Base-by-base conservation (phyloP, 2,888 invertebrate species). In the Iselma pallidipennis region DNA sequence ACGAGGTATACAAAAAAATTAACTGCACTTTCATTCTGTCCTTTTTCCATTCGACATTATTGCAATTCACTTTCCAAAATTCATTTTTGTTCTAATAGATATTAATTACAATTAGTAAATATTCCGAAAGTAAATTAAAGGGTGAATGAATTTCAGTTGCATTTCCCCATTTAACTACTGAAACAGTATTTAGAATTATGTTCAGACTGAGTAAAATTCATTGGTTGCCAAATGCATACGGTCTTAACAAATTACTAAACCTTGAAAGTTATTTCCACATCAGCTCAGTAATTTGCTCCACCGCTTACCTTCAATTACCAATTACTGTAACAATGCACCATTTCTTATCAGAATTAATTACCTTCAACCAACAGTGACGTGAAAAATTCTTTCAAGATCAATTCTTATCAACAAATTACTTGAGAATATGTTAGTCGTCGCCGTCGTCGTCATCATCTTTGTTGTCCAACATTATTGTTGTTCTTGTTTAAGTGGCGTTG, bases 251-350 rank as follows among this genome's bases (percentile, higher is more conserved):
- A 50, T 50, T 50, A 50, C 16, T 10, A 26, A 31, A 51, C 29
- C 10, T 51, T 19, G 2, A 31, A 29, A 51, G 29, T 29, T 51
- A 51, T 31, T 21, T 31, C 31, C 12, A 29, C 51, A 29, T 31
- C 29, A 29, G 28, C 51, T 25, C 19, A 29, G 21, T 31, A 51
- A 51, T 29, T 51, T 51, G 28, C 21, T 16, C 19, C 51, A 31
- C 28, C 29, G 12, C 29, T 51, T 29, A 51, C 51, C 19, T 29
- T 51, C 31, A 51, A 29, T 51, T 51, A 51, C 29, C 51, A 51
- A 51, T 51, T 29, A 51, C 19, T 31, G 51, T 12, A 29, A 16
- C 9, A 29, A 16, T 51, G 51, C 29, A 31, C 51, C 29, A 51
- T 51, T 51, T 31, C 29, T 51, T 51, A 51, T 51, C 16, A 16